These are phyloP conservation scores for Smithornis capensis DNA, from an alignment of 2,113 vertebrate genomes.

Conservation along the genomic window DNA sequence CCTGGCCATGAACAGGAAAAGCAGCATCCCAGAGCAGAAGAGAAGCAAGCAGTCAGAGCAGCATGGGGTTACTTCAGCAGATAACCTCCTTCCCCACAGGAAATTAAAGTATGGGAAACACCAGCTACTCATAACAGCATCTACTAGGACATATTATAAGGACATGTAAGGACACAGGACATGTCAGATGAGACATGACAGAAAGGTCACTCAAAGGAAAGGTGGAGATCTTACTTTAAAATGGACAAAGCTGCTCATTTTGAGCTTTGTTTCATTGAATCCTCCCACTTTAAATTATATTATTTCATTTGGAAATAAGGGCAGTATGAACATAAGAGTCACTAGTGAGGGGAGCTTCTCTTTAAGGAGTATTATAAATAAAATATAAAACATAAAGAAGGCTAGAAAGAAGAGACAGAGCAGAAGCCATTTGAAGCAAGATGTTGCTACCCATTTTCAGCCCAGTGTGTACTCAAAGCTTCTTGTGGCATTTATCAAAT, in stretches of 20 bases:
- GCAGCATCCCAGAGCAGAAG: not conserved
- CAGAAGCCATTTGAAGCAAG: not conserved
- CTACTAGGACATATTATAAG: not conserved
- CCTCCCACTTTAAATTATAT: not conserved
- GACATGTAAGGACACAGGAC: not conserved
- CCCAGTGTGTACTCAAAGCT: not conserved
- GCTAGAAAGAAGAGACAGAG: not conserved
- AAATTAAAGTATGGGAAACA: not conserved
- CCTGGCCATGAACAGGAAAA: not conserved
- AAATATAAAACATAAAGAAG: not conserved
- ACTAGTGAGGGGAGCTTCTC: not conserved
- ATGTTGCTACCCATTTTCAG: not conserved
- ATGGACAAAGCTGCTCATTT: not conserved
- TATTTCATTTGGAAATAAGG: not conserved
- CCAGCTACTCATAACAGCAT: not conserved
- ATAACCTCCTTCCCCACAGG: not conserved
- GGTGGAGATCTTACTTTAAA: not conserved
- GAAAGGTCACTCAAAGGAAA: not conserved
- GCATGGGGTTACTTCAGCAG: not conserved
- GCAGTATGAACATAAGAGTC: not conserved
- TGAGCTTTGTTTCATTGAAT: not conserved
- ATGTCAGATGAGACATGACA: not conserved
- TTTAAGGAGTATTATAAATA: not conserved
- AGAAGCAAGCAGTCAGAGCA: not conserved
- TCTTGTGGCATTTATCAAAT: not conserved